These are phyloP conservation scores for Abramis brama DNA, from an alignment of 2,113 vertebrate genomes.

Conservation along the genomic window DNA sequence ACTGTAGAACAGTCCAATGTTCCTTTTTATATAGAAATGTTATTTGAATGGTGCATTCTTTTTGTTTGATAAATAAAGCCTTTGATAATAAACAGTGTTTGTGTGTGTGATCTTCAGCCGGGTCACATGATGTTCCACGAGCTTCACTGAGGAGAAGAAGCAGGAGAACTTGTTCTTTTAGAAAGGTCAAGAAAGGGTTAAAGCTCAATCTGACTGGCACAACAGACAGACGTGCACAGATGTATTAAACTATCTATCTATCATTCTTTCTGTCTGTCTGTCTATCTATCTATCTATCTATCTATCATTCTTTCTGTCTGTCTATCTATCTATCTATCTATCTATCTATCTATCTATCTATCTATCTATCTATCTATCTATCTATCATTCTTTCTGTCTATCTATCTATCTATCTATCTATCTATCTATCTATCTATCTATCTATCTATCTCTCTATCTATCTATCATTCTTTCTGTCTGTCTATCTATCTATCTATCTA, in stretches of 20 bases:
- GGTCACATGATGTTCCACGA: not conserved
- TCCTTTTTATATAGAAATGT: conserved; percentile 97
- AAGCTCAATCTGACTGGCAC: not conserved
- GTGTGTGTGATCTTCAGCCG: not conserved
- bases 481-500: no score
- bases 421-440: not conserved
- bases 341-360: not conserved
- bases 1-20: conserved; percentile 91
- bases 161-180: no score
- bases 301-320: no score
- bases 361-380: not conserved
- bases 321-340: no score
- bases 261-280: no score
- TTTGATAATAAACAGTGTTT: conserved; percentile 87
- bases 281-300: no score
- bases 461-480: no score
- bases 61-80: conserved; percentile 96
- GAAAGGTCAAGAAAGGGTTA: not conserved
- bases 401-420: no score
- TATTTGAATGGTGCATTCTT: conserved; percentile 94
- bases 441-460: no score
- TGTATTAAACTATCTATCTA: no score
- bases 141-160: no score
- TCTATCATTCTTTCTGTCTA: no score
- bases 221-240: not conserved